phyloP scores from a whole-genome alignment of 2,113 vertebrate genomes.

The Larimichthys polyactis region DNA sequence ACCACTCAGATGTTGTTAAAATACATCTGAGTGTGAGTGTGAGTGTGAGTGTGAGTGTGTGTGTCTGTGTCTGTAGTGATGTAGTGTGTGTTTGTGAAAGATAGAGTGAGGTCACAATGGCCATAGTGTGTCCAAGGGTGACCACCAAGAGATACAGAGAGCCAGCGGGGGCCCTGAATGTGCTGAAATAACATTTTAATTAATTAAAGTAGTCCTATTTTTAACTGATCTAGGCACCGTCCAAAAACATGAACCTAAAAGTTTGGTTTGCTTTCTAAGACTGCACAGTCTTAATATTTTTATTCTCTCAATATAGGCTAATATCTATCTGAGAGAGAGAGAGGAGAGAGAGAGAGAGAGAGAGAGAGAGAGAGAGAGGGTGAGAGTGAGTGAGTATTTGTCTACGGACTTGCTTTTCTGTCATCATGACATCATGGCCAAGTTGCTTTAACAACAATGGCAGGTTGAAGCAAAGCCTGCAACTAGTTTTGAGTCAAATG shows the following conservation, averaged over 20 bases:
- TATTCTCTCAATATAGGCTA: not conserved
- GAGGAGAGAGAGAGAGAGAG: too few species aligned
- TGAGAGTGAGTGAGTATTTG: slow-evolving; percentile 22
- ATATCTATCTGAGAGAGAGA: too few species aligned
- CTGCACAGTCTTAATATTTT: not conserved
- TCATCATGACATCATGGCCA: slow-evolving; percentile 16
- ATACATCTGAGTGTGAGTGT: slow-evolving; percentile 12
- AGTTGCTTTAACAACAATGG: not conserved
- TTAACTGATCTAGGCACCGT: not conserved
- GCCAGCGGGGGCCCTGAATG: not conserved
- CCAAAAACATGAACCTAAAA: not conserved
- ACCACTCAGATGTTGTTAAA: slow-evolving; percentile 17
- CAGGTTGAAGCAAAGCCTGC: not conserved
- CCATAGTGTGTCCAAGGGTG: not conserved
- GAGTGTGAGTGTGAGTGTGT: not conserved
- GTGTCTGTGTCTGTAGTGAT: not conserved
- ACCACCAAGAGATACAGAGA: not conserved
- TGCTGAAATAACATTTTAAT: not conserved
- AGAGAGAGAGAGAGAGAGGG: too few species aligned
- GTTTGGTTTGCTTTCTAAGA: not conserved
- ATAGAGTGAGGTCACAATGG: slow-evolving; percentile 13
- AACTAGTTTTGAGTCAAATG: not conserved
- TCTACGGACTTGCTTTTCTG: not conserved
- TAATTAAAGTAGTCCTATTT: not conserved
- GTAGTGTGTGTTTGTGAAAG: slow-evolving; percentile 13